Evolutionary conservation across 2,113 vertebrate genomes (phyloP).

Genomic region (human (Homo sapiens)): DNA sequence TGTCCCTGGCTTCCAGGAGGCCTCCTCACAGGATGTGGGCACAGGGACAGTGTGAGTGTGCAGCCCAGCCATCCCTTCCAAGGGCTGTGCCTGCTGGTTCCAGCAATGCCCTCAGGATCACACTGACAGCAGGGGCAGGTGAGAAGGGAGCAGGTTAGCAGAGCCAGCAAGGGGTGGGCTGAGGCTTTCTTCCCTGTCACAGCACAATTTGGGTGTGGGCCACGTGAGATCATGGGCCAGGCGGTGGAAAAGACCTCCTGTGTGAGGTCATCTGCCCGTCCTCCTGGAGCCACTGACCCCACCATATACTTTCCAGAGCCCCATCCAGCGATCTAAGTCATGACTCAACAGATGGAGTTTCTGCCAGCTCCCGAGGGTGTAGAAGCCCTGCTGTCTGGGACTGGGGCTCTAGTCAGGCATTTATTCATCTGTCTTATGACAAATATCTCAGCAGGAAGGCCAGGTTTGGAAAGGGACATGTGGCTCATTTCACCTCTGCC

Average conservation of each 20-base stretch:
- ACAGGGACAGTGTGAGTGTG: neutral
- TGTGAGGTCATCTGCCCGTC: conserved; percentile 53
- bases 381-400: neutral
- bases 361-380: conserved; percentile 41
- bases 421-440: neutral
- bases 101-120: neutral
- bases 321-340: conserved; percentile 44
- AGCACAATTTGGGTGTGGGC: conserved; percentile 41
- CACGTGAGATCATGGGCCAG: conserved; percentile 39
- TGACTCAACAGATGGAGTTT: conserved; percentile 61
- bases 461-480: neutral
- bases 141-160: neutral
- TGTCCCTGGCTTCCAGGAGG: neutral
- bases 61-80: neutral
- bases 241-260: conserved; percentile 50
- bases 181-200: neutral
- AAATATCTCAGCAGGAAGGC: neutral
- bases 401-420: neutral
- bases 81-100: neutral
- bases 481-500: neutral
- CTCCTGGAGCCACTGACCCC: conserved; percentile 63
- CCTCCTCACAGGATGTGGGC: neutral
- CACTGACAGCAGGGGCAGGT: neutral
- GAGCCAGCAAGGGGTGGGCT: neutral
- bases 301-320: conserved; percentile 66